Percentiles rank a stretch among this genome's conserved stretches.
phyloP scores from a whole-genome alignment of 1,140 invertebrate species.

The Polyergus mexicanus region DNA sequence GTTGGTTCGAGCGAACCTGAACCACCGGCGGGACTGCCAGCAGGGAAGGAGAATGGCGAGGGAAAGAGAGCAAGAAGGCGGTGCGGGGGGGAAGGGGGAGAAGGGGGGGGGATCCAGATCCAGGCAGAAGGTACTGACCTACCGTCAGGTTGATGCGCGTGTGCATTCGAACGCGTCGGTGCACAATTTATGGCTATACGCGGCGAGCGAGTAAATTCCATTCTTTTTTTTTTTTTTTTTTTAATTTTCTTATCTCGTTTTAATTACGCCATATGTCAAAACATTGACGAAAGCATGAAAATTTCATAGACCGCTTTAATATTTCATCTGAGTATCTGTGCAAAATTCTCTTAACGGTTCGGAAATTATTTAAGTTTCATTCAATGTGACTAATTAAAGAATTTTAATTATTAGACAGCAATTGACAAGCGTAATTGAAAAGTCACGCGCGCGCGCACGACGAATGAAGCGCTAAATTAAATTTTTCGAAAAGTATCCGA shows the following conservation, averaged over 20 bases:
- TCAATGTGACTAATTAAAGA: too few species aligned
- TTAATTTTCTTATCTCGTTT: neutral
- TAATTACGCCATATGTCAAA: neutral
- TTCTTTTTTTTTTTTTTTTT: neutral
- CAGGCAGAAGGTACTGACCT: slow-evolving; percentile 76
- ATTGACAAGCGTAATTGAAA: too few species aligned
- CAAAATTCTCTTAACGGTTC: too few species aligned
- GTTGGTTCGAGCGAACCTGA: slow-evolving; percentile 74
- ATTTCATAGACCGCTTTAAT: too few species aligned
- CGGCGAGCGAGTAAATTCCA: slow-evolving; percentile 33
- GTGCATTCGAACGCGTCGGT: slow-evolving; percentile 43
- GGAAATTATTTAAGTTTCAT: too few species aligned
- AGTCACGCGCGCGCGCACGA: too few species aligned
- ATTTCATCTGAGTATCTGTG: too few species aligned
- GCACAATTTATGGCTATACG: slow-evolving; percentile 44
- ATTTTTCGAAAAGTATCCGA: too few species aligned
- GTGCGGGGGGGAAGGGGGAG: slow-evolving; percentile 47
- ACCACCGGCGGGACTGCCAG: slow-evolving; percentile 57
- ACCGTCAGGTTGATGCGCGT: slow-evolving; percentile 71
- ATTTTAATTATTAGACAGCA: too few species aligned
- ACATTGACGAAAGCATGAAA: too few species aligned
- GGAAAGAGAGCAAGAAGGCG: neutral
- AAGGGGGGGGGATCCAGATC: slow-evolving; percentile 56
- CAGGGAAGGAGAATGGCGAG: slow-evolving; percentile 11
- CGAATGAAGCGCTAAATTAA: too few species aligned